A percentile compares a stretch with the other conserved stretches of the same genome.
These are phyloP conservation scores for Tragulus kanchil DNA, from an alignment of 2,113 vertebrate species.

Conservation along the genomic window DNA sequence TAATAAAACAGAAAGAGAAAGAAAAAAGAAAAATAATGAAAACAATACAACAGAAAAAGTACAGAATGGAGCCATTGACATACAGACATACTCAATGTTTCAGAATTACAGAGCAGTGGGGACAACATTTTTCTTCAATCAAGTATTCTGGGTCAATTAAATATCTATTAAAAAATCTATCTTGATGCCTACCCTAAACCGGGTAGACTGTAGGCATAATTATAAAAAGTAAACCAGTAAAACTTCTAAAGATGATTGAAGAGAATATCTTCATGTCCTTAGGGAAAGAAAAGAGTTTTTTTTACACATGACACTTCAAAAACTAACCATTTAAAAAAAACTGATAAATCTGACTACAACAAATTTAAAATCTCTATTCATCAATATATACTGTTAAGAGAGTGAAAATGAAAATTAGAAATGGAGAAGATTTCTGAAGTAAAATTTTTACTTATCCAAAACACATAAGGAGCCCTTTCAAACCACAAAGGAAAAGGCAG, in stretches of 20 bases:
- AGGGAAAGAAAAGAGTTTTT: background rate
- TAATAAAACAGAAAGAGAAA: background rate
- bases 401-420: background rate
- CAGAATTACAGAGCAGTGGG: background rate
- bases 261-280: background rate
- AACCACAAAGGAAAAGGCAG: background rate
- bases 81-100: rapidly evolving
- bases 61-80: background rate
- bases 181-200: background rate
- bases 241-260: background rate
- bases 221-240: background rate
- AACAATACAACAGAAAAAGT: no score
- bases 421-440: background rate
- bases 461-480: background rate
- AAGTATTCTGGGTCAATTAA: background rate
- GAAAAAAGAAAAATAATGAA: no score
- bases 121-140: background rate
- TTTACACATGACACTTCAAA: background rate
- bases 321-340: background rate
- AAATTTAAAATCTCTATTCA: background rate
- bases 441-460: background rate
- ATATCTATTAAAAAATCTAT: background rate
- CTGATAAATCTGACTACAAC: background rate
- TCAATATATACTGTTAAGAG: background rate
- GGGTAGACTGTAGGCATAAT: background rate